phyloP scores from a whole-genome alignment of 1,140 invertebrate genomes.

The Drosophila pruinosa region DNA sequence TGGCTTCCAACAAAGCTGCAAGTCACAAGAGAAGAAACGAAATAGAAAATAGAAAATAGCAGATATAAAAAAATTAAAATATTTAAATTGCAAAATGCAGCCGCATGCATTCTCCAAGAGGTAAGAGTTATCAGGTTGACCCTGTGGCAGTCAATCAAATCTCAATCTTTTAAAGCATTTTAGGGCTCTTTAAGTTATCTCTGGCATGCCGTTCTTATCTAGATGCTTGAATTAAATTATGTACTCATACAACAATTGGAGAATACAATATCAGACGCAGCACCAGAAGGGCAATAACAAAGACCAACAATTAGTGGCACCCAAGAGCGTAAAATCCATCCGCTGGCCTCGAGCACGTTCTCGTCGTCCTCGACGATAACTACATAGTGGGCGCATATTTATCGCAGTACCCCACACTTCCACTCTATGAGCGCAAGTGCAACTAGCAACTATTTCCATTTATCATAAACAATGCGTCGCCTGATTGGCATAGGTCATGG shows the following conservation, averaged over 20 bases:
- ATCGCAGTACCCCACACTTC: constrained; percentile 20
- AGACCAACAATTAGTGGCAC: constrained; percentile 67
- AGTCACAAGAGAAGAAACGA: constrained; percentile 9
- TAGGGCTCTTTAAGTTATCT: not conserved
- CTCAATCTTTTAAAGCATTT: not conserved
- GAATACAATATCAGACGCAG: not conserved
- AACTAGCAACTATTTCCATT: constrained; percentile 58
- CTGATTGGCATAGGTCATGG: constrained; percentile 66
- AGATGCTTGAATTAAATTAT: constrained; percentile 47
- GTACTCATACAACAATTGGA: constrained; percentile 32
- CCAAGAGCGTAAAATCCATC: constrained; percentile 72
- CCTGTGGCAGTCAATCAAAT: not conserved
- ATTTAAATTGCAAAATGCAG: constrained; percentile 67
- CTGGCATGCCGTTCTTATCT: constrained; percentile 5
- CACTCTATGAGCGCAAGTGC: not conserved
- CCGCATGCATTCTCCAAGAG: constrained; percentile 7
- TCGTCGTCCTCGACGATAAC: constrained; percentile 14
- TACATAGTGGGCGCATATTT: constrained; percentile 49
- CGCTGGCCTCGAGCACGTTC: constrained; percentile 4
- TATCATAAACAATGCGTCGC: constrained; percentile 67
- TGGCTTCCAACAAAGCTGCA: constrained; percentile 58
- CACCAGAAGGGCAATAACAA: constrained; percentile 43
- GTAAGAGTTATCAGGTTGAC: not conserved
- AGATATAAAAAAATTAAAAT: constrained; percentile 36
- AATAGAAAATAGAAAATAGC: not conserved